These are phyloP conservation scores for Drosophila fulvimacula DNA, from an alignment of 2,888 invertebrate species.

Conservation along the genomic window DNA sequence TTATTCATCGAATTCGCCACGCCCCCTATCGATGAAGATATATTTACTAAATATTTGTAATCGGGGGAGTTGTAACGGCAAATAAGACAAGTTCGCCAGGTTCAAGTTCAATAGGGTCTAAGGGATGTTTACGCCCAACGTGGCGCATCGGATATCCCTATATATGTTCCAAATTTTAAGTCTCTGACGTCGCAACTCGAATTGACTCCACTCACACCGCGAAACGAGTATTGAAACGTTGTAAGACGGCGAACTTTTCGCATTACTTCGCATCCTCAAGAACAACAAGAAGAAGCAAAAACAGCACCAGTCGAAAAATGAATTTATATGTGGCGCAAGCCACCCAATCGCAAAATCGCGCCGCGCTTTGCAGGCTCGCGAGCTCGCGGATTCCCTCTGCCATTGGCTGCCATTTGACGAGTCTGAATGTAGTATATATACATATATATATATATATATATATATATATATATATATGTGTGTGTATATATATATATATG, in stretches of 20 bases:
- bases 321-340: background rate
- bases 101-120: no score
- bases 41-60: no score
- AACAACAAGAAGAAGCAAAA: conserved; percentile 2
- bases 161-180: no score
- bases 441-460: conserved; percentile 1
- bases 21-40: no score
- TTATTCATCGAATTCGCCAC: no score
- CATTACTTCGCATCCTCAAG: background rate
- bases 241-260: background rate
- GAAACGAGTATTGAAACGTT: background rate
- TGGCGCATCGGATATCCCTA: no score
- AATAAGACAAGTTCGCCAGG: no score
- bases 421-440: background rate
- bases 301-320: background rate
- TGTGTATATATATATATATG: background rate
- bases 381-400: background rate
- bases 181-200: no score
- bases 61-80: no score
- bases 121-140: no score
- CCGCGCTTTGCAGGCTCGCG: background rate
- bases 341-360: conserved; percentile 6
- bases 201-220: background rate
- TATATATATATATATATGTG: conserved; percentile 1
- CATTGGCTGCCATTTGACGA: background rate